A percentile compares a stretch with the other conserved stretches of the same genome.
phyloP scores from a whole-genome alignment of 2,797 vertebrate genomes.

The Enteromius viviparus region DNA sequence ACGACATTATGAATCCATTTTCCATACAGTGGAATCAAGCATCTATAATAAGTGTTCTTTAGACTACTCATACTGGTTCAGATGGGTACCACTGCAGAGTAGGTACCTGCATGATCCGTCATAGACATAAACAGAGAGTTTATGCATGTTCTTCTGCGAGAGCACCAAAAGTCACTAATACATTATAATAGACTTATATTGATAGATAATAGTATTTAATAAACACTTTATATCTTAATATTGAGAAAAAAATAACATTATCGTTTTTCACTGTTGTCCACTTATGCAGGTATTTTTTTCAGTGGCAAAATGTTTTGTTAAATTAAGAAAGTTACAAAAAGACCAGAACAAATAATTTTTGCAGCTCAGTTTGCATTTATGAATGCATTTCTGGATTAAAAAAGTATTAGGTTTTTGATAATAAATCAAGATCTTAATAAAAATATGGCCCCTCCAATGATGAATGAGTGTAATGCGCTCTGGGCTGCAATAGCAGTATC shows the following conservation, averaged over 20 bases:
- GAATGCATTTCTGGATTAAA: background rate
- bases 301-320: background rate
- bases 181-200: too few species aligned
- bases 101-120: too few species aligned
- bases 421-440: background rate
- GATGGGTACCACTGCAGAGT: too few species aligned
- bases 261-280: background rate
- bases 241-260: background rate
- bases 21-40: too few species aligned
- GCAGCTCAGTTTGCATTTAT: background rate
- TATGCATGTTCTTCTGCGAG: too few species aligned
- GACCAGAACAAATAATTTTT: background rate
- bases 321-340: background rate
- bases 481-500: background rate
- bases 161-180: too few species aligned
- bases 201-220: too few species aligned
- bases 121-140: too few species aligned
- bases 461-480: background rate
- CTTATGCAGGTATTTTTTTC: background rate
- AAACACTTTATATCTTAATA: too few species aligned
- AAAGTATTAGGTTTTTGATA: background rate
- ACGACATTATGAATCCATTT: too few species aligned
- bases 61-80: too few species aligned
- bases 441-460: background rate
- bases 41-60: too few species aligned